These are phyloP conservation scores for Sepiola atlantica DNA, from an alignment of 2,888 invertebrate species.

Conservation along the genomic window DNA sequence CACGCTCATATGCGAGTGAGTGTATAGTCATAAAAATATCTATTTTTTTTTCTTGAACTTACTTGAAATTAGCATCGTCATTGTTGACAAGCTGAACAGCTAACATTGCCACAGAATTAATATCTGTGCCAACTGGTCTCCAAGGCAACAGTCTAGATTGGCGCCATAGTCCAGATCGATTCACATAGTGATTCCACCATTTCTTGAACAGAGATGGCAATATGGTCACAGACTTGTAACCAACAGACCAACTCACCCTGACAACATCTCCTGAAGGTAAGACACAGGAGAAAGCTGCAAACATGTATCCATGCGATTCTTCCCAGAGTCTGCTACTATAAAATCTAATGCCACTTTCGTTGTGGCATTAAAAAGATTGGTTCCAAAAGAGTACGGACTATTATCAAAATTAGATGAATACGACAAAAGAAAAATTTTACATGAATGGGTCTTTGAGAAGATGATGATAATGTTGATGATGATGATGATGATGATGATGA, in stretches of 20 bases:
- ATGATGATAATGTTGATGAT: no score
- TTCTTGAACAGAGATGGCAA: slow-evolving; percentile 2
- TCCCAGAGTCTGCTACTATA: neutral
- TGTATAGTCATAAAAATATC: neutral
- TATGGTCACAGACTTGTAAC: neutral
- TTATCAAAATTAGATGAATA: neutral
- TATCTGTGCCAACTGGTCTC: neutral
- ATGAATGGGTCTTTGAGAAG: neutral
- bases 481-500: no score
- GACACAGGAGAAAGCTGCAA: neutral
- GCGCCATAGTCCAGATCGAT: slow-evolving; percentile 32
- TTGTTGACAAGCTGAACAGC: neutral
- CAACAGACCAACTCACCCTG: slow-evolving; percentile 1
- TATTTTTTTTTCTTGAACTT: neutral
- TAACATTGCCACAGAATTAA: neutral
- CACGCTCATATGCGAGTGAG: neutral
- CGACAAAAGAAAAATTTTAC: neutral
- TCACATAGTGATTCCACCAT: neutral
- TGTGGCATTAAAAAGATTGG: neutral
- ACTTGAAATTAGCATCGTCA: neutral
- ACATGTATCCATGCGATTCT: neutral
- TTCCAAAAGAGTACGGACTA: neutral
- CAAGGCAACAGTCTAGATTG: slow-evolving; percentile 10
- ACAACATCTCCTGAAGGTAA: neutral
- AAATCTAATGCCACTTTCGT: neutral